Evolutionary conservation across 1,140 invertebrate genomes (phyloP).

Genomic region (Pinna nobilis): DNA sequence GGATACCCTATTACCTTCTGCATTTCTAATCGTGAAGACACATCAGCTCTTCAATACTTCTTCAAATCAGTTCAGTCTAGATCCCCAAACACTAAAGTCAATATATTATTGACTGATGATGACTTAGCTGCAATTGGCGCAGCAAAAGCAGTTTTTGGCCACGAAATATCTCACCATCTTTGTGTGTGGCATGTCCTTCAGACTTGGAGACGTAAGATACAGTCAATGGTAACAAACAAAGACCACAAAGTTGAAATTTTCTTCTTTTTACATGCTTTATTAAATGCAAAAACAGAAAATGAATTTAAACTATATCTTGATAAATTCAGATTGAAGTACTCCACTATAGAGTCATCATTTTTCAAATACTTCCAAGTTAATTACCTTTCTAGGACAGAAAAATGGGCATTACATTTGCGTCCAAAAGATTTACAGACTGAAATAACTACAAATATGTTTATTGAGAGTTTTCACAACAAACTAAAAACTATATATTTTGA

Average conservation of each 20-base stretch:
- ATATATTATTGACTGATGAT: slow-evolving; percentile 20
- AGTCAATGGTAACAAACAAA: neutral
- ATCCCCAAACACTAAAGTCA: slow-evolving; percentile 9
- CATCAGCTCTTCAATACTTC: neutral
- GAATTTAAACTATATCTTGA: neutral
- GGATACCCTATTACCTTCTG: slow-evolving; percentile 27
- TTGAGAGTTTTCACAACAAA: slow-evolving; percentile 28
- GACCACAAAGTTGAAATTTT: slow-evolving; percentile 12
- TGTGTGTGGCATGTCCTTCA: slow-evolving; percentile 21
- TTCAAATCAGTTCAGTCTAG: slow-evolving; percentile 4
- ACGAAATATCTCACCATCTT: slow-evolving; percentile 4
- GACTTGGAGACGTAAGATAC: slow-evolving; percentile 15
- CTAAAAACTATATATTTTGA: slow-evolving; percentile 18
- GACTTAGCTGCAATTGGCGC: slow-evolving; percentile 11
- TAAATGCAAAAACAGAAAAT: slow-evolving; percentile 5
- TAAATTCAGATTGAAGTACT: neutral
- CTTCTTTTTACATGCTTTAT: slow-evolving; percentile 8
- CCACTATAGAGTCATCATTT: slow-evolving; percentile 1
- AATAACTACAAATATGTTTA: slow-evolving; percentile 25
- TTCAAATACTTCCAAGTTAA: slow-evolving; percentile 6
- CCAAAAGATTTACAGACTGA: slow-evolving; percentile 8
- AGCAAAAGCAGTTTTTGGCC: slow-evolving; percentile 2
- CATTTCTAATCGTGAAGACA: slow-evolving; percentile 24
- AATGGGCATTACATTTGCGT: slow-evolving; percentile 18
- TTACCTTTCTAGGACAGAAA: slow-evolving; percentile 7